Base-by-base conservation (phyloP, 2,797 vertebrate species). In the Scyliorhinus canicula region DNA sequence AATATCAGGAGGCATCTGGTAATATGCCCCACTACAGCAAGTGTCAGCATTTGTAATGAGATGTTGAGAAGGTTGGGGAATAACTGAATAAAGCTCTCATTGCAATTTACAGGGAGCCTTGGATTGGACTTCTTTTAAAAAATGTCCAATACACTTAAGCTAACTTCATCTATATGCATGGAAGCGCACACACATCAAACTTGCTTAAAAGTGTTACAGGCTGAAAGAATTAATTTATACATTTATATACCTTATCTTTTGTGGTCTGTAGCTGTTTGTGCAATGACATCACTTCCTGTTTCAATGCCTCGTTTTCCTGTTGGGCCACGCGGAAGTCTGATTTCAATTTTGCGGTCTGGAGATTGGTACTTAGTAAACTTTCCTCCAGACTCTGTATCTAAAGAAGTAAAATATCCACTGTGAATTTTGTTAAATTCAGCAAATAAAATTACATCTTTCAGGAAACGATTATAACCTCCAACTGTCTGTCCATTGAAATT, bases 281-380 rank as follows among this genome's bases (percentile, higher is more conserved):
- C 16, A 99, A 96, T 0, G 97, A 96, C 50, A 97, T 31, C 82
- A 98, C 97, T 96, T 99, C 98, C 47, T 97, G 98, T 95, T 98
- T 97, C 82, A 99, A 97, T 3, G 97, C 96, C 3, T 99, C 99
- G 95, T 97, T 98, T 96, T 99, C 98, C 96, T 99, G 97, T 86
- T 98, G 98, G 0, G 96, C 95, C 86, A 97, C 96, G 44, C 95
- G 96, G 24, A 99, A 96, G 95, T 99, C 98, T 0, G 98, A 97
- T 96, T 98, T 98, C 0, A 99, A 97, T 26, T 82, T 96, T 79
- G 98, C 88, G 77, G 97, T 97, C 35, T 99, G 98, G 52, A 98
- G 97, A 96, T 96, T 98, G 95, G 97, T 95, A 4, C 96, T 97
- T 95, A 98, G 98, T 60, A 98, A 96, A 0, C 90, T 96, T 40